Evolutionary conservation across 2,797 vertebrate species (phyloP), one percentile per base, ranked within the genome.

Genomic region (Spatula versicolor): DNA sequence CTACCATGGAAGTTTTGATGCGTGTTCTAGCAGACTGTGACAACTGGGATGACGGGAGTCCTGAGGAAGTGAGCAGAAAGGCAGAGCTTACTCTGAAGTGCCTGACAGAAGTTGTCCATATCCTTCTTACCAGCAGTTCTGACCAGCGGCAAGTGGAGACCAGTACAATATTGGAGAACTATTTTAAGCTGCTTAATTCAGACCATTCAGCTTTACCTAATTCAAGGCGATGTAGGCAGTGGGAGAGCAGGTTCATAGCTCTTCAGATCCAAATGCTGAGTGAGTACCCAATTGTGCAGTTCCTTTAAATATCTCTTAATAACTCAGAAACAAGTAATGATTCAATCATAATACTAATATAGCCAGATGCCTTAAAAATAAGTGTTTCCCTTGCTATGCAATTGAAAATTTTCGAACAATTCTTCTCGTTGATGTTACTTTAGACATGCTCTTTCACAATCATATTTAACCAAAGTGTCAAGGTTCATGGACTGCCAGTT

Each of bases 121-220:
- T 99, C 67, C 99, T 99, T 71, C 98, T 99, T 78, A 98, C 98
- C 74, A 99, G 99, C 96, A 99, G 99, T 97, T 99, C 99, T 3
- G 99, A 99, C 96, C 99, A 99, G 96, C 98, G 99, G 85, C 99
- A 99, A 80, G 99, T 99, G 74, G 99, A 99, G 96, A 99, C 99
- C 1, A 98, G 98, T 92, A 98, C 98, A 4, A 98, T 99, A 96
- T 80, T 99, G 91, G 99, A 99, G 96, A 99, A 99, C 97, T 99
- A 99, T 97, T 99, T 99, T 97, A 99, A 99, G 96, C 96, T 99
- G 95, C 98, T 99, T 45, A 99, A 99, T 98, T 99, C 99, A 1
- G 99, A 99, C 96, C 99, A 99, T 19, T 98, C 98, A 9, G 98
- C 98, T 7, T 98, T 99, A 73, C 98, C 98, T 46, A 98, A 97